phyloP scores from a whole-genome alignment of 2,113 vertebrate species.

The Aldabrachelys gigantea region DNA sequence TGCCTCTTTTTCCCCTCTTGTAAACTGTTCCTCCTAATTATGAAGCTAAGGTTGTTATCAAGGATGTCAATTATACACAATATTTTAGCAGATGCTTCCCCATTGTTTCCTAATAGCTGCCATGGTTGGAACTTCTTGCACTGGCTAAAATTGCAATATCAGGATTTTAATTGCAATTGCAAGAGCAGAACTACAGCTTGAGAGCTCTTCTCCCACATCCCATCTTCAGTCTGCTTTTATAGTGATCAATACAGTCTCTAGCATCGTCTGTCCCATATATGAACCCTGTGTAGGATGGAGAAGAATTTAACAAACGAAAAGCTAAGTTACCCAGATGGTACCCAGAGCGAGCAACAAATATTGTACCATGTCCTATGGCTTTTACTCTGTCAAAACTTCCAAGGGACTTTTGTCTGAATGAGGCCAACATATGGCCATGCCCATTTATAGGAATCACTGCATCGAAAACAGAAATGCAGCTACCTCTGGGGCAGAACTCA shows the following conservation, averaged over 20 bases:
- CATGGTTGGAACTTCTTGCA: conserved; percentile 60
- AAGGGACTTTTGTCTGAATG: not conserved
- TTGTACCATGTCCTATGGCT: not conserved
- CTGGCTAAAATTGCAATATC: conserved; percentile 66
- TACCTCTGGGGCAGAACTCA: not conserved
- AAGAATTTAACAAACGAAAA: conserved; percentile 40
- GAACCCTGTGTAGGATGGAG: conserved; percentile 51
- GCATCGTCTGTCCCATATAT: conserved; percentile 53
- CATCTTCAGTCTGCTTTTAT: conserved; percentile 68
- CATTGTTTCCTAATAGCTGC: conserved; percentile 65
- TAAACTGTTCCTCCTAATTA: conserved; percentile 21
- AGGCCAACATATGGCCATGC: not conserved
- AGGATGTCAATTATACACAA: conserved; percentile 50
- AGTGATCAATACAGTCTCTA: conserved; percentile 54
- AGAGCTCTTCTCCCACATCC: conserved; percentile 73
- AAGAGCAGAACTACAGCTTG: conserved; percentile 72
- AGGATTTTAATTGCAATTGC: conserved; percentile 70
- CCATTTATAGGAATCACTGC: not conserved
- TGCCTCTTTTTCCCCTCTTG: not conserved
- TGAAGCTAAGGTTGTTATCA: conserved; percentile 46
- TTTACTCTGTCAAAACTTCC: conserved; percentile 33
- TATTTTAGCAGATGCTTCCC: conserved; percentile 60
- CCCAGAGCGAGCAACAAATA: conserved; percentile 33
- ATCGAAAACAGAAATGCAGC: not conserved
- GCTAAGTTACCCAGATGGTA: conserved; percentile 44